Base-by-base conservation (phyloP, 2,888 invertebrate species). In the Cephus runcator region DNA sequence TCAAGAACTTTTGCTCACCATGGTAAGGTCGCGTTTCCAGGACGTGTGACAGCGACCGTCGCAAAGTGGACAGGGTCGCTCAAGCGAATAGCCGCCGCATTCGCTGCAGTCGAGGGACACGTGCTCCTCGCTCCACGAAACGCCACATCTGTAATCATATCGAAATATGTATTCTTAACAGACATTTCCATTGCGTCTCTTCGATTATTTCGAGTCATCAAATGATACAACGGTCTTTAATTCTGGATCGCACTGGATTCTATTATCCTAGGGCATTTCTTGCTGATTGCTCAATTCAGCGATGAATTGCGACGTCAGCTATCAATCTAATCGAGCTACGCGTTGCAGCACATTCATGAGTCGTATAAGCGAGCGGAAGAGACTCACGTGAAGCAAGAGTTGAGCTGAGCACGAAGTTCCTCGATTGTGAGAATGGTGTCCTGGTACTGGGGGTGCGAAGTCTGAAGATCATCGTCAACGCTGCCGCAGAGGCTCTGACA, bases 51-150 rank as follows among this genome's bases (percentile, higher is more conserved):
- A 97, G 85, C 94, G 93, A 76, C 96, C 96, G 80, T 95, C 95
- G 90, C 96, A 97, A 30, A 94, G 92, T 15, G 95, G 95, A 88
- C 97, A 97, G 33, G 96, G 96, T 83, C 96, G 93, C 85, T 94
- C 93, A 87, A 96, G 92, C 78, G 95, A 94, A 88, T 96, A 96
- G 77, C 96, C 96, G 73, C 96, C 96, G 89, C 96, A 97, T 90
- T 97, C 96, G 75, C 94, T 93, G 90, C 96, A 97, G 89, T 96
- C 96, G 74, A 96, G 92, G 12, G 96, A 95, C 73, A 95, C 95
- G 90, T 96, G 96, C 85, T 95, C 94, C 87, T 96, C 95, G 85
- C 93, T 94, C 96, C 96, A 97, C 84, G 95, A 95, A 35, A 96
- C 96, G 76, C 96, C 96, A 91, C 96, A 97, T 87, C 94, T 94